Evolutionary conservation across 1,140 invertebrate species (phyloP), one percentile per base, ranked within the genome.

Genomic region (Zelostemma sp.): DNA sequence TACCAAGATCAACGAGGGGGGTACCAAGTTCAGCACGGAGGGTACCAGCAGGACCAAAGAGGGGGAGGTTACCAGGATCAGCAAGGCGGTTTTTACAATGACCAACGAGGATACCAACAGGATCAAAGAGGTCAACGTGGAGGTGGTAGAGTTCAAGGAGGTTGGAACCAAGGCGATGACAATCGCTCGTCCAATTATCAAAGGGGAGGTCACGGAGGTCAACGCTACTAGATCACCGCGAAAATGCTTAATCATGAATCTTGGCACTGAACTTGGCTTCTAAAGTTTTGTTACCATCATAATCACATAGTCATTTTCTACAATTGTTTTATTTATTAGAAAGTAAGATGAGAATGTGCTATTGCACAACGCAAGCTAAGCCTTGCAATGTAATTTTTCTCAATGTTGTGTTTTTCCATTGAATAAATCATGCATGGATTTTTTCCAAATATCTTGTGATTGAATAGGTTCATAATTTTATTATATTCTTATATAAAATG

Each of bases 111-210:
- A 53, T 43, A 50, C 25, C 16, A 14, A 15, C 17, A 51, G 11
- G n/a, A 68, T 54, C 33, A 66, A 68, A 57, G 55, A 65, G 47
- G 56, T 8, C 60, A 72, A 47, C 56, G 74, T 40, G 67, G 79
- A 51, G 73, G 79, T 18, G 73, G 79, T 18, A 73, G 83, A 73
- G 81, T 84, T 68, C 83, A 85, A 59, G 79, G 83, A 28, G 80
- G 83, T 40, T 85, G 81, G 79, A 82, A 82, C 63, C 77, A 82
- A 69, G 75, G 75, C 25, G 68, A 63, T 40, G 65, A 68, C n/a
- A 62, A 49, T 58, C 56, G 68, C n/a, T 61, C 50, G 1, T n/a
- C 25, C 3, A 62, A 46, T 14, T 76, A 77, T 65, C 75, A 77
- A 31, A 68, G 73, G 14, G 65, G 79, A n/a, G 73, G 76, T 48